phyloP scores from a whole-genome alignment of 2,113 vertebrate species.

The Percina caprodes region DNA sequence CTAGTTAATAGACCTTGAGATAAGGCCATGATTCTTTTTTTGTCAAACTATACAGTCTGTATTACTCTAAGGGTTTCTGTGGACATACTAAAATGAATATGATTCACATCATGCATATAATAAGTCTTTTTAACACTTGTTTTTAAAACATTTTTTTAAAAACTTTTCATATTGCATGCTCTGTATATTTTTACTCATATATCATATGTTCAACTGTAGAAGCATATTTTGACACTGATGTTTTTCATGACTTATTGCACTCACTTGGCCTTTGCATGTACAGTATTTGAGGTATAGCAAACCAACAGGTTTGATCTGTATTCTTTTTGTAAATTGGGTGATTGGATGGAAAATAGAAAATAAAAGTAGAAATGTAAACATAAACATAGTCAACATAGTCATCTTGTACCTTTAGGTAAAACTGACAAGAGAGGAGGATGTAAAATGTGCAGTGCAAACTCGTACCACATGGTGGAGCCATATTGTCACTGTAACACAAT shows the following conservation, averaged over 20 bases:
- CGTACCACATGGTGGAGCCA: conserved; percentile 54
- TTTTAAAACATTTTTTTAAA: no score
- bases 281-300: not conserved
- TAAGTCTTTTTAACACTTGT: no score
- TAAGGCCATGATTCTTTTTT: not conserved
- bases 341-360: not conserved
- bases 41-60: not conserved
- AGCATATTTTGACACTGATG: not conserved
- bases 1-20: not conserved
- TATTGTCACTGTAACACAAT: not conserved
- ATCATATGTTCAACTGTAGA: not conserved
- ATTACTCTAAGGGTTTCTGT: not conserved
- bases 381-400: no score
- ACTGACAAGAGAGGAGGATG: not conserved
- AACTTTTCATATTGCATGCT: not conserved
- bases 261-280: not conserved
- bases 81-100: not conserved
- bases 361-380: not conserved
- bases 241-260: not conserved
- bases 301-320: not conserved
- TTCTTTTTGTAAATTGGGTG: not conserved
- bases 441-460: not conserved
- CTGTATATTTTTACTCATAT: not conserved
- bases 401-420: not conserved
- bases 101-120: not conserved